Percentiles rank a stretch among this genome's conserved stretches.
phyloP scores from a whole-genome alignment of 2,113 vertebrate genomes.

The Thamnaconus septentrionalis region DNA sequence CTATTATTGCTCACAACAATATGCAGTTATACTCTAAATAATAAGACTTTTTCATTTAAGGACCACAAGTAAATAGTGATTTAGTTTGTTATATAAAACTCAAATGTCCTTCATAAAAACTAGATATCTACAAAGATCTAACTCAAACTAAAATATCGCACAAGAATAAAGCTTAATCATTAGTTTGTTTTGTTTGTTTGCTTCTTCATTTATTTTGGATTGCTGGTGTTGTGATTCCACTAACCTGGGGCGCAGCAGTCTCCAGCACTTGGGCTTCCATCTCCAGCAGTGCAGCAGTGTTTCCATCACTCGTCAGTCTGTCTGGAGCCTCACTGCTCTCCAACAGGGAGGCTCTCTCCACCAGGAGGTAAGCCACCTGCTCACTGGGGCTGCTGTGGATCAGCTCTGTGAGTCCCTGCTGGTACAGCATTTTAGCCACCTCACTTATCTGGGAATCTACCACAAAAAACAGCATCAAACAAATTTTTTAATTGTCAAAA shows the following conservation, averaged over 20 bases:
- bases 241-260: constrained; percentile 55
- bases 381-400: constrained; percentile 78
- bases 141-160: no score
- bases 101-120: no score
- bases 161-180: no score
- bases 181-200: no score
- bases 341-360: constrained; percentile 76
- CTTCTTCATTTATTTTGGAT: no score
- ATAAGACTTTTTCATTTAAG: no score
- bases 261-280: constrained; percentile 14
- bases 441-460: constrained; percentile 82
- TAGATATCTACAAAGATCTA: no score
- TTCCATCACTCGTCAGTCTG: constrained; percentile 20
- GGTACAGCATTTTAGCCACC: constrained; percentile 82
- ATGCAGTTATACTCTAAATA: no score
- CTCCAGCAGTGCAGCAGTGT: constrained; percentile 38
- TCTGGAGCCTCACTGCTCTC: constrained; percentile 63
- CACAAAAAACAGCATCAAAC: neutral
- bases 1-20: no score
- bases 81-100: no score
- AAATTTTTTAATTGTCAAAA: no score
- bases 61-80: no score
- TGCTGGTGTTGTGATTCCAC: neutral
- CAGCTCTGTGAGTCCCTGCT: constrained; percentile 80
- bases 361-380: constrained; percentile 82